These are phyloP conservation scores for Antheraea mylitta DNA, from an alignment of 1,140 invertebrate species.

Conservation along the genomic window DNA sequence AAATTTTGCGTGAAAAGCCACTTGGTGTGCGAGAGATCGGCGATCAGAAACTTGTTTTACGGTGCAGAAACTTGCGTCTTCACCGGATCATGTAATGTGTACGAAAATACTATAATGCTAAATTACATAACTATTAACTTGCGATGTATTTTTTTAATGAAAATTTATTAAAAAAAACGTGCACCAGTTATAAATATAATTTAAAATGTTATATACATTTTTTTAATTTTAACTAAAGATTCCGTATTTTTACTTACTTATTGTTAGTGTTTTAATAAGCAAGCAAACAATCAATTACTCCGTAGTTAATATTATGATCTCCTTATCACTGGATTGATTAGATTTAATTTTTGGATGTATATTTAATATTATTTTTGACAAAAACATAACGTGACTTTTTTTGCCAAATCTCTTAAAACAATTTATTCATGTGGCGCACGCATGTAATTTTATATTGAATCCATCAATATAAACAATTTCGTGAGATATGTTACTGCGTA, in stretches of 20 bases:
- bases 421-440: background rate
- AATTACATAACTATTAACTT: background rate
- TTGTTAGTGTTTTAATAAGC: background rate
- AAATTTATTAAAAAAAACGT: background rate
- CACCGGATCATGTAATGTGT: constrained; percentile 6
- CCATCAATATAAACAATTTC: background rate
- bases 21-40: constrained; percentile 66
- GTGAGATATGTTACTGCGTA: constrained; percentile 30
- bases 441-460: constrained; percentile 1
- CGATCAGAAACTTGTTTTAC: constrained; percentile 68
- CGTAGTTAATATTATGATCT: too few relatives aligned
- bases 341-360: too few relatives aligned
- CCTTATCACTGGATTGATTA: too few relatives aligned
- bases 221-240: background rate
- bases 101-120: background rate
- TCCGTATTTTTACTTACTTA: background rate
- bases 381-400: too few relatives aligned
- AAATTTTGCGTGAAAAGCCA: constrained; percentile 74
- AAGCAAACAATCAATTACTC: too few relatives aligned
- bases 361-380: too few relatives aligned
- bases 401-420: too few relatives aligned
- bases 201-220: background rate
- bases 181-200: background rate
- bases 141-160: background rate
- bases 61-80: constrained; percentile 43